These are phyloP conservation scores for Sturnus vulgaris DNA, from an alignment of 2,113 vertebrate genomes.

Conservation along the genomic window DNA sequence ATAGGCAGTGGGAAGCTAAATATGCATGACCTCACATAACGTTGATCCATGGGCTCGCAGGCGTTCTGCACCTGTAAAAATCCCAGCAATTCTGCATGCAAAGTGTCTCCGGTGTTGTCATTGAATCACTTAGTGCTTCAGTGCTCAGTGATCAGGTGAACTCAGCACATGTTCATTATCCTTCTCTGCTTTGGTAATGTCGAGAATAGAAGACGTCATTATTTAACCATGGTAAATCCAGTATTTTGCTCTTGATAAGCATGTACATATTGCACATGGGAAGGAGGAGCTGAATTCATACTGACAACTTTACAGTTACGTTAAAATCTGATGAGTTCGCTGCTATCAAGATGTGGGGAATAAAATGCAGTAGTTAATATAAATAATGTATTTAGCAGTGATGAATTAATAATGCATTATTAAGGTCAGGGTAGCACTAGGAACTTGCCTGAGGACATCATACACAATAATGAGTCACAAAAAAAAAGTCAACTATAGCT, in stretches of 20 bases:
- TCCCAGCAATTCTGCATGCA: not conserved
- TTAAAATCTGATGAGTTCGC: not conserved
- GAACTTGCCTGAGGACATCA: not conserved
- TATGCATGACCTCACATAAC: not conserved
- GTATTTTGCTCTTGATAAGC: not conserved
- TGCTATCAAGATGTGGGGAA: not conserved
- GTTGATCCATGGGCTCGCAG: accelerated
- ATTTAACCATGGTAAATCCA: not conserved
- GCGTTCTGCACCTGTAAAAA: not conserved
- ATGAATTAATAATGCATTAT: conserved; percentile 30
- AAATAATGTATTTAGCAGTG: conserved; percentile 13
- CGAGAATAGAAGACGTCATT: not conserved
- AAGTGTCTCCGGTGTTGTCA: not conserved
- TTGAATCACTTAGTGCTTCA: not conserved
- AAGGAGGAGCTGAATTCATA: not conserved
- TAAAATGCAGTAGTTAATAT: not conserved
- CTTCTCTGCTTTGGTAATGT: not conserved
- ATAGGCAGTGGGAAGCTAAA: not conserved
- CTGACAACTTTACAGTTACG: not conserved
- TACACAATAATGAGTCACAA: not conserved
- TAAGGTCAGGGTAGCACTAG: not conserved
- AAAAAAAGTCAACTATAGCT: not conserved
- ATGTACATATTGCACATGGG: not conserved
- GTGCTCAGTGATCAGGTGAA: not conserved
- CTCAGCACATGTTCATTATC: not conserved